Conservation (phyloP, 2,888 invertebrate genomes). For the Drosophila engyochracea region DNA sequence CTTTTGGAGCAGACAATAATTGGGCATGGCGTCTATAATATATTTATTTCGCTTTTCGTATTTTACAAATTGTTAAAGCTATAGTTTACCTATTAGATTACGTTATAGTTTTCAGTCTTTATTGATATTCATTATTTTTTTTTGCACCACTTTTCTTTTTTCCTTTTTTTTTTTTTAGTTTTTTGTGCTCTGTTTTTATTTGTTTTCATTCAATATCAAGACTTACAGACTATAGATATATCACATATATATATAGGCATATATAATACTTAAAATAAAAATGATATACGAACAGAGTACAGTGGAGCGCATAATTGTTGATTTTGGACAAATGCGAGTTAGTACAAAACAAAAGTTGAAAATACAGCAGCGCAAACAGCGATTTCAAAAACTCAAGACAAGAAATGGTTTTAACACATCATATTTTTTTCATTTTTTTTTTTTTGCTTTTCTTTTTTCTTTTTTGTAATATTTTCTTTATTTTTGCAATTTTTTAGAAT, state of each 20-base stretch:
- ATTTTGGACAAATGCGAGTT: conserved; percentile 63
- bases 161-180: conserved; percentile 30
- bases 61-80: conserved; percentile 68
- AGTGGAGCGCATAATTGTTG: conserved; percentile 62
- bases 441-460: conserved; percentile 12
- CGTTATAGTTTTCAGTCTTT: conserved; percentile 37
- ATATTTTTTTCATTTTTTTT: background rate
- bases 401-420: conserved; percentile 48
- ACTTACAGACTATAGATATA: conserved; percentile 63
- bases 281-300: conserved; percentile 73
- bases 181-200: conserved; percentile 58
- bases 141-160: conserved; percentile 30
- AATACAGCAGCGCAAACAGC: conserved; percentile 43
- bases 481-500: conserved; percentile 37
- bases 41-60: conserved; percentile 61
- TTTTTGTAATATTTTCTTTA: conserved; percentile 16
- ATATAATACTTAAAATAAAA: conserved; percentile 72
- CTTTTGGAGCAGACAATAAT: conserved; percentile 67
- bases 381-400: conserved; percentile 64
- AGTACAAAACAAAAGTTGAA: conserved; percentile 70
- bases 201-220: conserved; percentile 51
- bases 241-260: conserved; percentile 18
- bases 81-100: conserved; percentile 59
- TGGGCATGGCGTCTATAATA: conserved; percentile 68
- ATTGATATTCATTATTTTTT: conserved; percentile 11